Evolutionary conservation across 1,140 invertebrate species (phyloP), one percentile per base, ranked within the genome.

Genomic region (Pogonomyrmex barbatus): DNA sequence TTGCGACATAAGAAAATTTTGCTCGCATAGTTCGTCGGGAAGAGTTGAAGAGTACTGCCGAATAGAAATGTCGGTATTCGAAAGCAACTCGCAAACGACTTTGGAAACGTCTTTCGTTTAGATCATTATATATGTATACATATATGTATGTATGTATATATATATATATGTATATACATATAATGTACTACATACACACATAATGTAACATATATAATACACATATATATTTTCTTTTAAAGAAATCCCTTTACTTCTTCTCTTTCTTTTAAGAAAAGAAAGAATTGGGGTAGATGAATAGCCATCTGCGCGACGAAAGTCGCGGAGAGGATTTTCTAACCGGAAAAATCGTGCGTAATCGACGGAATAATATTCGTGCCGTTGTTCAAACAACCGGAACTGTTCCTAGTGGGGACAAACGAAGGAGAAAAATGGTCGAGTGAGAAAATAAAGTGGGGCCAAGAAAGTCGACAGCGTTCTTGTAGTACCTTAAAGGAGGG

Each of bases 321-420:
- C 70, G 60, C 62, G 50, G 24, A 78, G 60, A 9, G 60, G 30
- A 56, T 65, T 85, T 67, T 52, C 75, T 52, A 50, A 47, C 33
- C 30, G 47, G 85, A 75, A 58, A 58, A 83, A 52, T 71, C 84
- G 30, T 50, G 14, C 36, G 63, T 87, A 86, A 79, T 63, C 65
- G 73, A 10, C 63, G 65, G 73, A 78, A 71, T 87, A 85, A 85
- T 73, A 77, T 85, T 85, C 70, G 9, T 6, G 54, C 42, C 63
- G 17, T 17, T 45, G 36, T 82, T 86, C 67, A 54, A 83, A 86
- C 67, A 71, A 47, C 50, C 62, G 50, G 58, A 83, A 86, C 47
- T 52, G 47, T 17, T 45, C 14, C 42, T 17, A 30, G 24, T 24
- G 63, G 14, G 8, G 24, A 10, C 3, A 39, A 71, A 76, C 47